Evolutionary conservation across 2,888 invertebrate species (phyloP).

Genomic region (Nymphalis polychloros): DNA sequence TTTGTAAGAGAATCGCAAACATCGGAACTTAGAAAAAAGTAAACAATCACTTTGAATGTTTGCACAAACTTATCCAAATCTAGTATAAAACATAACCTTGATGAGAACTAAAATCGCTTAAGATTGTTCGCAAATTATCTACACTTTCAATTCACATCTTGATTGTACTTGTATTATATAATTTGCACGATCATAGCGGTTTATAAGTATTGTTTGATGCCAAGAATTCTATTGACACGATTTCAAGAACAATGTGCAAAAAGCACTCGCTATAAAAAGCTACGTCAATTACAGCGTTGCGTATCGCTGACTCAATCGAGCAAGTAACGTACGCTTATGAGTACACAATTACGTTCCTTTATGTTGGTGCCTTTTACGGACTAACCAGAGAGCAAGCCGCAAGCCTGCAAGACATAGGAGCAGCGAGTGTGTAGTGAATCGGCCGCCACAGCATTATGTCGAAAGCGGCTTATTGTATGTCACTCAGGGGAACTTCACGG

Average conservation of each 20-base stretch:
- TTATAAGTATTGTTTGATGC: slow-evolving; percentile 1
- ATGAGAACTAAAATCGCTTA: background rate
- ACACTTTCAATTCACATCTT: slow-evolving; percentile 2
- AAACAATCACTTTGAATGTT: background rate
- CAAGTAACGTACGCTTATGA: slow-evolving; percentile 70
- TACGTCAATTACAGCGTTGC: slow-evolving; percentile 70
- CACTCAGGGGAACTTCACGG: slow-evolving; percentile 71
- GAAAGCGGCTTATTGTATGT: slow-evolving; percentile 70
- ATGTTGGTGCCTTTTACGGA: slow-evolving; percentile 72
- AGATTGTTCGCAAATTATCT: slow-evolving; percentile 7
- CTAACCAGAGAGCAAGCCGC: slow-evolving; percentile 55
- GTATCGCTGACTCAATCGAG: slow-evolving; percentile 73
- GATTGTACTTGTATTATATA: background rate
- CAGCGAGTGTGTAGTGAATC: slow-evolving; percentile 41
- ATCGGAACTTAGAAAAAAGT: background rate
- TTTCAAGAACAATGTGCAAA: slow-evolving; percentile 25
- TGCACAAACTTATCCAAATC: background rate
- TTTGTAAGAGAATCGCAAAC: background rate
- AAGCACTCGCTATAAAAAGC: slow-evolving; percentile 22
- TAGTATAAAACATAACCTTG: slow-evolving; percentile 5
- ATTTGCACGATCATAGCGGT: background rate
- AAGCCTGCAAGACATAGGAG: slow-evolving; percentile 38
- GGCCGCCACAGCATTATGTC: slow-evolving; percentile 69
- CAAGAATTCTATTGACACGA: slow-evolving; percentile 9
- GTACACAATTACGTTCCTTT: slow-evolving; percentile 78